Evolutionary conservation across 2,797 vertebrate species (phyloP).

Genomic region (Oophaga sylvatica): DNA sequence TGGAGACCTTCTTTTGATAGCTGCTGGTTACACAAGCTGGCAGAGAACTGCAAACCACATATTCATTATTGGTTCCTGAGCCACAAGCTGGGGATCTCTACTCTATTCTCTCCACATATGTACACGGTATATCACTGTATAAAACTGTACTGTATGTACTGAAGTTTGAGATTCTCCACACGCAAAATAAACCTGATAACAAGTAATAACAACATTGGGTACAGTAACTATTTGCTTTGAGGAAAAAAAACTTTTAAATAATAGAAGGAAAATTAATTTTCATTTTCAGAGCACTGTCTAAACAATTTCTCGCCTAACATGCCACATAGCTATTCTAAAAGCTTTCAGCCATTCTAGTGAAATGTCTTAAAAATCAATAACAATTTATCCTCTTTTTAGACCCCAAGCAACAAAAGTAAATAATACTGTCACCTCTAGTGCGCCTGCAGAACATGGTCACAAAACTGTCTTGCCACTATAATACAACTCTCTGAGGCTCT

Average conservation of each 20-base stretch:
- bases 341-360: slow-evolving; percentile 70
- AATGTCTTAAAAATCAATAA: slow-evolving; percentile 85
- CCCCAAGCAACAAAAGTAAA: slow-evolving; percentile 84
- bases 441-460: slow-evolving; percentile 74
- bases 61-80: too few species aligned
- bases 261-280: slow-evolving; percentile 69
- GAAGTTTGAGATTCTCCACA: too few species aligned
- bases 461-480: slow-evolving; percentile 68
- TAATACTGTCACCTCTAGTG: slow-evolving; percentile 82
- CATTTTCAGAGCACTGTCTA: slow-evolving; percentile 66
- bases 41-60: too few species aligned
- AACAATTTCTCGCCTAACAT: slow-evolving; percentile 62
- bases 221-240: neutral
- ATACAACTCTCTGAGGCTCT: slow-evolving; percentile 64
- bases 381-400: slow-evolving; percentile 87
- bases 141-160: too few species aligned
- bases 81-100: too few species aligned
- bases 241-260: slow-evolving; percentile 54
- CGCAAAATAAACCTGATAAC: too few species aligned
- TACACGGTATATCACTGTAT: too few species aligned
- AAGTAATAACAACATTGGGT: neutral
- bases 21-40: too few species aligned
- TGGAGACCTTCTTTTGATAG: too few species aligned
- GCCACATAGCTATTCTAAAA: slow-evolving; percentile 71
- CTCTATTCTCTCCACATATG: too few species aligned